A percentile compares a stretch with the other conserved stretches of the same genome.
Conservation (phyloP, 2,888 invertebrate species). For the Cosmia pyralina region DNA sequence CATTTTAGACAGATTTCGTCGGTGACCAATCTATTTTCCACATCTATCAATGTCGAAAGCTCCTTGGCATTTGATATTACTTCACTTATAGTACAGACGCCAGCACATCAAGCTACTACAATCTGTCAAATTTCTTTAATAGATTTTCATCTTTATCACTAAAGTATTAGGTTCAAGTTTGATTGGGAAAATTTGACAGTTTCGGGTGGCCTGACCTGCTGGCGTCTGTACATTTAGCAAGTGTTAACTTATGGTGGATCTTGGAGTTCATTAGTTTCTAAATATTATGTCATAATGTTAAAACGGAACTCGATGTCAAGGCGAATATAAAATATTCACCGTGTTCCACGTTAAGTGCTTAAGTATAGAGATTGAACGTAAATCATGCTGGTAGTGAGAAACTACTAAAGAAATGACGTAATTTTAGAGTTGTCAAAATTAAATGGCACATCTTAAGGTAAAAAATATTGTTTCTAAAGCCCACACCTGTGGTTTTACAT, state of each 20-base stretch:
- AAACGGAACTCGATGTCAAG: constrained; percentile 60
- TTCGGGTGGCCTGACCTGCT: too few relatives aligned
- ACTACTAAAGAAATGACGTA: constrained; percentile 39
- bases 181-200: too few relatives aligned
- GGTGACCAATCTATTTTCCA: not conserved
- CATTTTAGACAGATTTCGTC: not conserved
- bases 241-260: constrained; percentile 31
- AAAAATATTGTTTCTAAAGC: constrained; percentile 35
- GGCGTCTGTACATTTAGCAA: constrained; percentile 31
- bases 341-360: constrained; percentile 33
- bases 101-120: too few relatives aligned
- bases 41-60: not conserved
- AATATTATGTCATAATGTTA: constrained; percentile 57
- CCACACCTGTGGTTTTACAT: constrained; percentile 41
- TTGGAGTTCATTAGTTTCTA: constrained; percentile 38
- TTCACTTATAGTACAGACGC: too few relatives aligned
- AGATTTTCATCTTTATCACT: too few relatives aligned
- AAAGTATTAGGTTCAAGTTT: too few relatives aligned
- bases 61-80: constrained; percentile 44
- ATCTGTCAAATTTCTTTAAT: too few relatives aligned
- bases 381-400: constrained; percentile 34
- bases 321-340: constrained; percentile 48
- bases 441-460: constrained; percentile 23
- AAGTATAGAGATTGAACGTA: constrained; percentile 40
- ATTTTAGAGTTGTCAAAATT: constrained; percentile 36